Evolutionary conservation across 1,140 invertebrate genomes (phyloP), one percentile per base, ranked within the genome.

Genomic region (Drosophila nasuta): DNA sequence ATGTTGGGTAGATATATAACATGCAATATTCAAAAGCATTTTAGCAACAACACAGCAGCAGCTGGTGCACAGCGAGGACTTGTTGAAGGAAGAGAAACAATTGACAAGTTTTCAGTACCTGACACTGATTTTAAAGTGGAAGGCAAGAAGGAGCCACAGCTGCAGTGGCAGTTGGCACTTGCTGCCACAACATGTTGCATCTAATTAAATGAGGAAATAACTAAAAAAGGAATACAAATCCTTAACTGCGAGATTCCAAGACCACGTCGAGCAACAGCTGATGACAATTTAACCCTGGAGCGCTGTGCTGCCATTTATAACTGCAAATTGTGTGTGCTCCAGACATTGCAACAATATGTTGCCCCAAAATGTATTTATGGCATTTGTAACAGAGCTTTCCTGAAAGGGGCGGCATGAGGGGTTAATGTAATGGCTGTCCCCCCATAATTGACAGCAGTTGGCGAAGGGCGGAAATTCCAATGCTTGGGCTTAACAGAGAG

Each of bases 281-380:
- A 81, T 79, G 81, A 73, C 85, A 71, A 63, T 82, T 62, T 77
- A 74, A 72, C 57, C 56, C 51, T 46, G 38, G 33, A 30, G 46
- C 13, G 41, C 33, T 48, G 48, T 17, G 6, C 35, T 64, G 57
- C 69, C 70, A 83, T 87, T 88, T 83, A 77, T 80, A 88, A 82
- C 82, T 79, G 79, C 74, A 78, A 85, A 85, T 85, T 78, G 67
- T 75, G 67, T 75, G 75, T 43, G 75, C 67, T 58, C 64, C 70
- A 90, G 86, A 90, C 81, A 79, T 87, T 69, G 71, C 76, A 82
- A 72, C 87, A 87, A 91, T 81, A 85, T 90, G 86, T 57, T 82
- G 82, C 68, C 57, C 77, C 60, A 65, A 81, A 82, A 81, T 79
- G 78, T 89, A 82, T 90, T 85, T 87, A 82, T 73, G 57, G 79